Base-by-base conservation (phyloP, 2,113 vertebrate species). In the Daubentonia madagascariensis region DNA sequence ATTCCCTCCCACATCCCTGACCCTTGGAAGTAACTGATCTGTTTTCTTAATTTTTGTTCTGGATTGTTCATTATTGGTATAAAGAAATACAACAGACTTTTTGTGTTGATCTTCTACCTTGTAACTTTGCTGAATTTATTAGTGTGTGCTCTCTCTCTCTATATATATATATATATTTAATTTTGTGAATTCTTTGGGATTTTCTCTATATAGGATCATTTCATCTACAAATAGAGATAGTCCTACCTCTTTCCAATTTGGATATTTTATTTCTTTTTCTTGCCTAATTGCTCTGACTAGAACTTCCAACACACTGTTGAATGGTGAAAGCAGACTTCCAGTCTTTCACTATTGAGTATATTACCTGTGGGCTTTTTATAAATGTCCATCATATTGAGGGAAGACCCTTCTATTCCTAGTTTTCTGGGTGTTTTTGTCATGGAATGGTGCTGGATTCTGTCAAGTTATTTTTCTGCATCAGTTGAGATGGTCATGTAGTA, bases 221-320 rank as follows among this genome's bases (percentile, higher is more conserved):
- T n/a, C 22, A 72, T 70, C 61, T 80, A 6, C 22, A 4, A 61
- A 14, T 45, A 48, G 52, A 70, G 35, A 85, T 23, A 40, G 35
- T 92, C 80, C 78, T 30, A 9, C 70, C 65, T 45, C 59, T 35
- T 91, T 73, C 12, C 59, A 85, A 0, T 76, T 72, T 83, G 40
- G 75, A 40, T 76, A 12, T 50, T 8, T 65, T 13, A 18, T 52
- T 79, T 48, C 16, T 13, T 14, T n/a, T 30, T 52, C 32, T 90
- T 91, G 2, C 59, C 50, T 80, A 22, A 23, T 68, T 28, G 35
- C 40, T 65, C 30, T 73, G 43, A 40, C 22, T 57, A 40, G 90
- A 50, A 10, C 10, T 50, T 63, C 22, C 22, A 57, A 5, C 0
- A 18, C 22, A 16, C 0, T 2, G 3, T 32, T 50, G 23, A 18